Evolutionary conservation across 2,797 vertebrate species (phyloP).

Genomic region (Muscicapa striata): DNA sequence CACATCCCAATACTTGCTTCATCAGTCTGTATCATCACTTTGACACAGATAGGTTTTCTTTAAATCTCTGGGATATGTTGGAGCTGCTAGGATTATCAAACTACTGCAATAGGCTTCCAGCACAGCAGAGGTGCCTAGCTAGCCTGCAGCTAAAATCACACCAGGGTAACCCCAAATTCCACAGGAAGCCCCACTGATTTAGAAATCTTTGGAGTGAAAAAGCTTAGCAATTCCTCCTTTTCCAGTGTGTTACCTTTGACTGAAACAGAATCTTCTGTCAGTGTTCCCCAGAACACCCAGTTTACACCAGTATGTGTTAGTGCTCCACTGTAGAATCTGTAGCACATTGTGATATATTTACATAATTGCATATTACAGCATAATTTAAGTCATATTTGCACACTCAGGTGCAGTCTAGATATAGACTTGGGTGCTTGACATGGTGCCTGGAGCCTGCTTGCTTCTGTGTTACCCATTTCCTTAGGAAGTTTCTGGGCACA

Average conservation of each 20-base stretch:
- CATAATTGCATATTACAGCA: background rate
- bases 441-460: background rate
- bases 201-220: constrained; percentile 11
- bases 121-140: background rate
- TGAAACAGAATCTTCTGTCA: background rate
- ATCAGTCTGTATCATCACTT: background rate
- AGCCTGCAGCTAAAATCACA: background rate
- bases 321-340: background rate
- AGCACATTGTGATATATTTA: background rate
- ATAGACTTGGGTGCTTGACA: background rate
- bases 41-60: constrained; percentile 20
- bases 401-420: background rate
- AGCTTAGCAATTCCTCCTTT: background rate
- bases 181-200: background rate
- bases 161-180: constrained; percentile 1
- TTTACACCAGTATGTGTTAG: background rate
- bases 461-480: background rate
- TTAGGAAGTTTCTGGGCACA: background rate
- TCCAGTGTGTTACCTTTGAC: background rate
- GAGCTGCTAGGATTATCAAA: constrained; percentile 28
- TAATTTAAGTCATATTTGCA: background rate
- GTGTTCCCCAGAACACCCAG: background rate
- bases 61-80: constrained; percentile 28
- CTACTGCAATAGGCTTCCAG: background rate
- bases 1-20: background rate